Base-by-base conservation (phyloP, 2,797 vertebrate genomes). In the Tamandua tetradactyla region DNA sequence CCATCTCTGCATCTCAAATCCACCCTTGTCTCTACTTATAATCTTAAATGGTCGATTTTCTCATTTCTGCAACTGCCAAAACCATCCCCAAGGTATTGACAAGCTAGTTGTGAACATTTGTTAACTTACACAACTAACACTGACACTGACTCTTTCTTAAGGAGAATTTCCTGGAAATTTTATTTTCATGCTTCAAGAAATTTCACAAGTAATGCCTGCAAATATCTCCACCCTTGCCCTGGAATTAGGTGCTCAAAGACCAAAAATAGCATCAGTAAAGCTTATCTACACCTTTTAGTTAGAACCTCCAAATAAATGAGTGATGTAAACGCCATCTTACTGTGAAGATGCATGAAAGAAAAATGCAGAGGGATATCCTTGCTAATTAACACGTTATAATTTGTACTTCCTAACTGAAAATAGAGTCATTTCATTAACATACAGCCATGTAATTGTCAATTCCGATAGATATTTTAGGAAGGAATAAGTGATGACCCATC, bases 291-390 rank as follows among this genome's bases (percentile, higher is more conserved):
- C 88, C 85, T 94, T 96, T 93, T 81, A 22, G 1, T 79, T 76
- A 84, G 61, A 94, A 94, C 75, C 92, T 87, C 52, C 96, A 96
- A 97, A 95, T 87, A 96, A 97, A 96, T 66, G 88, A 97, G 95
- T 81, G 86, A 95, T 91, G 35, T 89, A 96, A 76, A 85, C 49
- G 49, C 72, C 94, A 14, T 59, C 69, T 71, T 84, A 83, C 64
- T 59, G 40, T 68, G 87, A 95, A 61, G 87, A 94, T 59, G 59
- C 1, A 23, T 83, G 37, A 93, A 96, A 79, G 52, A 5, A 74
- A 96, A 89, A 15, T 74, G 79, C 13, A 92, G 35, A 30, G n/a
- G 79, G 71, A 91, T 91, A 91, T 23, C 47, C 32, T 92, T 85
- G 61, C 71, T 95, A 95, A 96, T 92, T 69, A 94, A 94, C 81